Evolutionary conservation across 1,140 invertebrate species (phyloP), one percentile per base, ranked within the genome.

Genomic region (Melanaphis sacchari): DNA sequence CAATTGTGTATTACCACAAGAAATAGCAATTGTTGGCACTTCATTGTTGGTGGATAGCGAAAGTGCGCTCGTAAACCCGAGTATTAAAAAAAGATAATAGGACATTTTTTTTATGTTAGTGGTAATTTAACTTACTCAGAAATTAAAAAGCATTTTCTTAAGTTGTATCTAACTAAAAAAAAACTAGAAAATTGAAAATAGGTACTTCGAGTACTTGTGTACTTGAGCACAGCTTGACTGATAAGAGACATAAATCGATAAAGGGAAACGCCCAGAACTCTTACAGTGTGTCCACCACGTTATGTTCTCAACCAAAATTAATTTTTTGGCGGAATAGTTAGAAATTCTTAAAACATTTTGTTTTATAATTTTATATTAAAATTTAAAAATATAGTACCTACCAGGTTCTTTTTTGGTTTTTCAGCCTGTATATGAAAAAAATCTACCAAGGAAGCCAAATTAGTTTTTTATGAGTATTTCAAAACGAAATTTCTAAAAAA

Each of bases 1-100:
- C 31, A 93, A 93, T 3, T 36, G 15, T 54, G 91, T 93, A 41
- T 93, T 81, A 36, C 91, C 91, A 54, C 91, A 93, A 38, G 91
- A 93, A 85, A 93, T 84, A 7, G 46, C 76, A 7, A 93, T 93
- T n/a, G 81, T 43, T 22, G 91, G 91, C 21, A 84, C 49, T 54
- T 93, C 66, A 90, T 90, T 15, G 38, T 18, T 52, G 24, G n/a
- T 5, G 43, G 91, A 38, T 11, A 26, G 85, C 24, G 91, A 52
- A 43, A 52, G 3, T 8, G 26, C 36, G 38, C 46, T 31, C 36
- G 40, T 11, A 82, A 15, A 85, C 4, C 81, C 41, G 66, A 93
- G 36, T n/a, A 54, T 26, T n/a, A 93, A 36, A 36, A 46, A 2
- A 31, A 81, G 18, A 46, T 46, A 82, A 26, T 82, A 26, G 21